Percentiles rank a stretch among this genome's conserved stretches.
Evolutionary conservation across 2,113 vertebrate species (phyloP).

Genomic region (Candoia aspera): DNA sequence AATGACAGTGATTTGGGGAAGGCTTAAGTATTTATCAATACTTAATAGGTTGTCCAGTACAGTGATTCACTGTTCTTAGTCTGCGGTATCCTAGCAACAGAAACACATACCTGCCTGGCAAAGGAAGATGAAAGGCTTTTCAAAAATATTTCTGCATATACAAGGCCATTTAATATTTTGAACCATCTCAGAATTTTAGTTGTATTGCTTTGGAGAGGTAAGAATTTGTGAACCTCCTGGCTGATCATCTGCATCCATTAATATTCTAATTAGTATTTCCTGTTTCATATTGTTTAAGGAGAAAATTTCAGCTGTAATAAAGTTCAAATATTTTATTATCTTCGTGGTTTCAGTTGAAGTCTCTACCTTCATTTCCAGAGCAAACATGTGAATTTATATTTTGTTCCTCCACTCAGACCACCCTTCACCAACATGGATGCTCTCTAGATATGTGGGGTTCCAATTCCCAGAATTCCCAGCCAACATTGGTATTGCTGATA

Average conservation of each 20-base stretch:
- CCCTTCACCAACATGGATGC: not conserved
- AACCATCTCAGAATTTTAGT: constrained; percentile 34
- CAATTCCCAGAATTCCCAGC: not conserved
- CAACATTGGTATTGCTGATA: not conserved
- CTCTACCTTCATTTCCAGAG: not conserved
- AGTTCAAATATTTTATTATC: not conserved
- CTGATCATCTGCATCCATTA: not conserved
- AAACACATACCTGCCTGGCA: constrained; percentile 56
- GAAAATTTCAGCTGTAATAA: not conserved
- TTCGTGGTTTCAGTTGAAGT: not conserved
- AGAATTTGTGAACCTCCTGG: constrained; percentile 25
- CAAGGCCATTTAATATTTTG: constrained; percentile 49
- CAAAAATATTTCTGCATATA: constrained; percentile 61
- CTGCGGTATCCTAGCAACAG: constrained; percentile 50
- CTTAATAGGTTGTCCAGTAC: not conserved
- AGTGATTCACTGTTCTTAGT: constrained; percentile 18
- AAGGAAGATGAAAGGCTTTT: constrained; percentile 58
- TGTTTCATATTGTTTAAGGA: not conserved
- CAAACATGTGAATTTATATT: not conserved
- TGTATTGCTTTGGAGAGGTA: not conserved
- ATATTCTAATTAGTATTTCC: not conserved
- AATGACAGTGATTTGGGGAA: not conserved
- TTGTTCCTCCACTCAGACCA: not conserved
- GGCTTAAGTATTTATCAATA: not conserved
- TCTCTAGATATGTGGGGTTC: not conserved